Base-by-base conservation (phyloP, 1,140 invertebrate species). In the Metaphire vulgaris region DNA sequence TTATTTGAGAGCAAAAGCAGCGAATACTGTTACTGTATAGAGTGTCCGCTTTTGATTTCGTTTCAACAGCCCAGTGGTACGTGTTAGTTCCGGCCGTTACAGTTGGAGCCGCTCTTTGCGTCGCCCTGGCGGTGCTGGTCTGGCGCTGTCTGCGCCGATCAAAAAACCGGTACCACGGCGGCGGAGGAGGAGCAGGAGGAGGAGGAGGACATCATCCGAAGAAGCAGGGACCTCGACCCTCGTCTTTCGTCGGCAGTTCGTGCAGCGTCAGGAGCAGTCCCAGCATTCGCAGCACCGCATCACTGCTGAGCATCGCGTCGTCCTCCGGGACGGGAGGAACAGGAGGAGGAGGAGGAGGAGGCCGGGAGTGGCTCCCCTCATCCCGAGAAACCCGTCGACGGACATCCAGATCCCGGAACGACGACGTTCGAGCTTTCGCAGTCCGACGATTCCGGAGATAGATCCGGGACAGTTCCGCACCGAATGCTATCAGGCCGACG, bases 311-410 rank as follows among this genome's bases (percentile, higher is more conserved):
- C 41, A 56, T 56, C 41, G 6, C 41, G 6, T 56, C 41, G 41
- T n/a, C n/a, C n/a, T n/a, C n/a, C n/a, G n/a, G n/a, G n/a, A n/a
- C n/a, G n/a, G n/a, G n/a, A n/a, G n/a, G n/a, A n/a, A n/a, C n/a
- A n/a, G n/a, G n/a, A n/a, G n/a, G n/a, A n/a, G n/a, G n/a, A n/a
- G n/a, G n/a, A n/a, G n/a, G n/a, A n/a, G n/a, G n/a, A n/a, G n/a
- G 41, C 41, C 83, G 1, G 87, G 88, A 28, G 31, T 73, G 28
- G 31, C 72, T n/a, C 72, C 72, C 1, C 33, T 73, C 32, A 73
- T 73, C 41, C 28, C 34, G 0, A 32, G 41, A 34, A 73, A 64
- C 33, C 34, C 31, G 14, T 41, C 28, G 41, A 31, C 72, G 0
- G 72, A 73, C 31, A 73, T 73, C 1, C 33, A 34, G 31, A 73